Conservation (phyloP, 2,797 vertebrate genomes). For the Cephalopachus bancanus region DNA sequence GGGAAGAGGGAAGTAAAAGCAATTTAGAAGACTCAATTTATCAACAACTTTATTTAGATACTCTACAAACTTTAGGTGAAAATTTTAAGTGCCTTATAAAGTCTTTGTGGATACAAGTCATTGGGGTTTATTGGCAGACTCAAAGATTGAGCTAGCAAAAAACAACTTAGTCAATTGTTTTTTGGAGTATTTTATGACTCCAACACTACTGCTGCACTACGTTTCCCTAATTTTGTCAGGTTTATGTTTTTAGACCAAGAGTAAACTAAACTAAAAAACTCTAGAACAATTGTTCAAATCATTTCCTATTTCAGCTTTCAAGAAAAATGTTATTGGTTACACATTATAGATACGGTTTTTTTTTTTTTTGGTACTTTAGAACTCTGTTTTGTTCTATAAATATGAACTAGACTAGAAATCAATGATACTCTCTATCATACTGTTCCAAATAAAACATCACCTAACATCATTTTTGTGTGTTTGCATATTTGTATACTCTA, state of each 20-base stretch:
- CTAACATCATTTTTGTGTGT: background rate
- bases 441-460: background rate
- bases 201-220: background rate
- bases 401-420: background rate
- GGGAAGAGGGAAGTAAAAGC: background rate
- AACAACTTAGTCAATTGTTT: background rate
- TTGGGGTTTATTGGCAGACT: background rate
- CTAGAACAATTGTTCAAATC: background rate
- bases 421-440: background rate
- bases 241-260: constrained; percentile 27
- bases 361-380: background rate
- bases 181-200: background rate
- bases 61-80: constrained; percentile 44
- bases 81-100: constrained; percentile 68
- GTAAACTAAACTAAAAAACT: background rate
- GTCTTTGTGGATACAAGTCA: background rate
- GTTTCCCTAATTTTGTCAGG: background rate
- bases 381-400: constrained; percentile 42
- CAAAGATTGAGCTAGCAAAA: background rate
- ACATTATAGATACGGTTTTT: background rate
- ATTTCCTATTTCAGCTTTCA: constrained; percentile 1
- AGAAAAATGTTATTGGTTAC: background rate
- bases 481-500: background rate
- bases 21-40: constrained; percentile 66
- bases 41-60: constrained; percentile 72